phyloP scores from a whole-genome alignment of 2,113 vertebrate genomes.

The Oriolus oriolus region DNA sequence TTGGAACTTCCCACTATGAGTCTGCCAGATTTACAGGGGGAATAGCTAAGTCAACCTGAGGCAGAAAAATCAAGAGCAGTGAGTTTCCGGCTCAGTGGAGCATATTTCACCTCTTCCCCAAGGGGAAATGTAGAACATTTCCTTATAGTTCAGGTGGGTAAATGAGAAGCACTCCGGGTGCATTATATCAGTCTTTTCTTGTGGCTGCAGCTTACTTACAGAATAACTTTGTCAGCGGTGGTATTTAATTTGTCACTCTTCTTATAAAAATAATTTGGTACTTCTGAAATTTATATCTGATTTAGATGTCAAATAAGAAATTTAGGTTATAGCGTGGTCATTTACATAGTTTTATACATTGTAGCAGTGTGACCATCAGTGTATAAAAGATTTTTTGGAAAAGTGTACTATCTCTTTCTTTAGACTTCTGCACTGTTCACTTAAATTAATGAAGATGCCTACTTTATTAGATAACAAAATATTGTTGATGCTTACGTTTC shows the following conservation, averaged over 20 bases:
- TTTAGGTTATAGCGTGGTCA: background rate
- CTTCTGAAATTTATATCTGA: background rate
- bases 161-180: background rate
- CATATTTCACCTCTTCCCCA: background rate
- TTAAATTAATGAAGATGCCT: background rate
- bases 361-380: background rate
- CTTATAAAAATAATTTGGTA: background rate
- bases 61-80: background rate
- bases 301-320: background rate
- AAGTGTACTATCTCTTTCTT: background rate
- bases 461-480: conserved; percentile 12
- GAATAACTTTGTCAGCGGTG: background rate
- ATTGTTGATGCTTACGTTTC: background rate
- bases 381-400: background rate
- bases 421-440: background rate
- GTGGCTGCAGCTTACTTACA: background rate
- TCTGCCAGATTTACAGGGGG: background rate
- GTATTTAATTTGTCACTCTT: background rate
- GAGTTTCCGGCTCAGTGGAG: background rate
- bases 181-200: background rate
- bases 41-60: background rate
- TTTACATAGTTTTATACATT: background rate
- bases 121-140: conserved; percentile 31
- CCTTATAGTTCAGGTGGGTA: conserved; percentile 39
- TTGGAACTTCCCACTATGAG: background rate